Evolutionary conservation across 1,140 invertebrate species (phyloP), one percentile per base, ranked within the genome.

Genomic region (Ephestia elutella): DNA sequence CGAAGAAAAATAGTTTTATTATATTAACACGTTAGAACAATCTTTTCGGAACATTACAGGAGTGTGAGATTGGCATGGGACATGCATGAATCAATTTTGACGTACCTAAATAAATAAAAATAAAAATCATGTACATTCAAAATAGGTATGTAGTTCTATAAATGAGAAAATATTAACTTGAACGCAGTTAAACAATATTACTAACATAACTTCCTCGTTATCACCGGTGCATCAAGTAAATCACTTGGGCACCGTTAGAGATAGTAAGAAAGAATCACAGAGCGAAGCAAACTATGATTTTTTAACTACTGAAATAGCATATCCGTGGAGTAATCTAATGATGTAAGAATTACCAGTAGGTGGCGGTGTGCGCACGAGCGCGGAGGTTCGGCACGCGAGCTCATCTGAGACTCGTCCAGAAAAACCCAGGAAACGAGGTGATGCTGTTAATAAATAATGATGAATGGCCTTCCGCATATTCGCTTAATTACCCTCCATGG

Each of bases 361-460:
- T 20, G 49, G 60, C 56, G 35, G 60, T 55, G 57, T 55, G 59
- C 70, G 58, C 68, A 70, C 68, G 72, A 71, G 72, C 75, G 77
- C 59, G 60, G 56, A 66, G 58, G 51, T 18, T 51, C 60, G 57
- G 67, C 81, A 84, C 79, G 76, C 74, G 49, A 50, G 21, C 21
- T 25, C 59, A 61, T 53, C 54, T 57, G 19, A 49, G 54, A 60
- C 50, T 65, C 65, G 63, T 65, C 54, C 54, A 71, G 70, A 87
- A 84, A 85, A 86, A 84, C 72, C 74, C 49, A 79, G 82, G 75
- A 84, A 82, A 71, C 67, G 62, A 19, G 53, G 66, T 71, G 76
- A 82, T 80, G 74, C 69, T 71, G 67, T 53, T 83, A 75, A 80
- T 82, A 73, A 84, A 83, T 80, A 80, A 73, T 78, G 66, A 70